Evolutionary conservation across 2,797 vertebrate genomes (phyloP).

Genomic region (Podarcis lilfordi): DNA sequence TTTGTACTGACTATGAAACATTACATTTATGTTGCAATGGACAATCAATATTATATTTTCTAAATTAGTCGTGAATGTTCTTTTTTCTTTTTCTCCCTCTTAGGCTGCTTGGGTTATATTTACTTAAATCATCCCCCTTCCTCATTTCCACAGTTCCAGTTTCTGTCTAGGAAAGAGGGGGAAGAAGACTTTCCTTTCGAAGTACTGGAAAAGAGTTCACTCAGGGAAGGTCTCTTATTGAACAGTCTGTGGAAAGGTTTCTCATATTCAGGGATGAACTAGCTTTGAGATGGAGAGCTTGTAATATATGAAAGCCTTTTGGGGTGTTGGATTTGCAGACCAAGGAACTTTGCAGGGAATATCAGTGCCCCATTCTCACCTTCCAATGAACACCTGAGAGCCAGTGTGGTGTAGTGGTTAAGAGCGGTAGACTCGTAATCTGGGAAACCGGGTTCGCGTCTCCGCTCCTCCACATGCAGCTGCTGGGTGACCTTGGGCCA

Average conservation of each 20-base stretch:
- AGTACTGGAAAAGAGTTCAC: background rate
- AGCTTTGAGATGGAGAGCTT: background rate
- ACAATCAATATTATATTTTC: conserved; percentile 9
- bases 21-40: conserved; percentile 15
- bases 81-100: no score
- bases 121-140: background rate
- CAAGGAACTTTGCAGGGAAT: background rate
- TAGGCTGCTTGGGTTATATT: background rate
- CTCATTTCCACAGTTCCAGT: background rate
- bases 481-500: no score
- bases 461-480: no score
- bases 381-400: no score
- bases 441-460: no score
- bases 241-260: background rate
- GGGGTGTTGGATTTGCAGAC: background rate
- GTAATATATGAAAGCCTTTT: background rate
- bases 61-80: background rate
- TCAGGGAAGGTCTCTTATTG: background rate
- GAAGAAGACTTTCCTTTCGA: background rate
- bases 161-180: background rate
- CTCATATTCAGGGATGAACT: background rate
- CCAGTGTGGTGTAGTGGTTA: no score
- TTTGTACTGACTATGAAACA: conserved; percentile 3
- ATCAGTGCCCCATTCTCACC: background rate
- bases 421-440: no score